Base-by-base conservation (phyloP, 2,888 invertebrate genomes). In the Camponotus fellah region DNA sequence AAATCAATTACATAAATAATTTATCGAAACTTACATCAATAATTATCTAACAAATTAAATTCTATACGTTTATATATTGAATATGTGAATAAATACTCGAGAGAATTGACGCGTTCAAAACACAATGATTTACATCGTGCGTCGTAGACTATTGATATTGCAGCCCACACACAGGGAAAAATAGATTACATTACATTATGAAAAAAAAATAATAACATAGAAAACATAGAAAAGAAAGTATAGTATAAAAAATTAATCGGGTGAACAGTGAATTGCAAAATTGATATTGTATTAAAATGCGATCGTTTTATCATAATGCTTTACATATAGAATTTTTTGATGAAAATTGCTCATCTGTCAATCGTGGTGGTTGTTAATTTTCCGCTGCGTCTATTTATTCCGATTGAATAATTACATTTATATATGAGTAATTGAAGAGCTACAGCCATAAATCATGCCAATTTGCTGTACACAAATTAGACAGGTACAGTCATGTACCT, bases 1-100 rank as follows among this genome's bases (percentile, higher is more conserved):
- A 53, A 26, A 37, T 17, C 26, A 37, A 40, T 60, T n/a, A n/a
- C 4, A 17, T 14, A 21, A 64, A 40, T 34, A 64, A 34, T 46
- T 8, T 43, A 37, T 26, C 66, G n/a, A 21, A 65, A 49, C 9
- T 14, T 56, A 58, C 43, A 34, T 68, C 49, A 69, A 77, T 77
- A 77, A 77, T 77, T 77, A 77, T 58, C 32, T 43, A 43, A 69
- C 69, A 69, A 77, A 77, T 77, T 77, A 77, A 43, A 69, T 77
- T 77, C 40, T 69, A 69, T 32, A 43, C 10, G 43, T 34, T 53
- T n/a, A 56, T 40, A 56, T 14, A 68, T 56, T 26, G 43, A 32
- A 43, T 77, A 69, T n/a, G n/a, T n/a, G n/a, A 77, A 69, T 56
- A n/a, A 77, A 69, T 56, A n/a, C 21, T 34, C 14, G 43, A 56